Evolutionary conservation across 2,888 invertebrate genomes (phyloP).

Genomic region (Philaethria dido): DNA sequence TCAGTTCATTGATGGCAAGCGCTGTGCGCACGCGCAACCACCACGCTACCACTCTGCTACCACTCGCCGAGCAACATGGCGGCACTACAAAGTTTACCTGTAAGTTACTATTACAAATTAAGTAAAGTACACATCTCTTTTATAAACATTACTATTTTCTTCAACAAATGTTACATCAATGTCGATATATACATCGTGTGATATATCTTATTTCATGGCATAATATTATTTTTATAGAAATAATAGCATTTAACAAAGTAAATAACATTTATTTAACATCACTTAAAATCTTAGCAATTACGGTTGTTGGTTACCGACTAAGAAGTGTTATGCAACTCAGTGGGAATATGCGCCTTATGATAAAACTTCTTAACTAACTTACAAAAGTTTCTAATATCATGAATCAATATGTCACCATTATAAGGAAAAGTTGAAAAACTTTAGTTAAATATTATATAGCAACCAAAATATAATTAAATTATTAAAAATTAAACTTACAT

Average conservation of each 20-base stretch:
- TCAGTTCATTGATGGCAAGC: slow-evolving; percentile 55
- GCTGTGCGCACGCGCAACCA: slow-evolving; percentile 66
- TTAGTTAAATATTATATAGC: no score
- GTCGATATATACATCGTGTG: neutral
- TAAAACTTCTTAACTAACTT: neutral
- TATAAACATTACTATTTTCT: neutral
- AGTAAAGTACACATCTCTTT: slow-evolving; percentile 40
- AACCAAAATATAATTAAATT: no score
- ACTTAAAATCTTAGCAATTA: neutral
- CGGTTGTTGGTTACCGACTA: neutral
- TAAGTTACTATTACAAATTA: slow-evolving; percentile 47
- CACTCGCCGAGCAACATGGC: slow-evolving; percentile 76
- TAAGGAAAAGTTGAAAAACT: neutral
- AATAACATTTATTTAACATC: neutral
- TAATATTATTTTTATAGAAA: neutral
- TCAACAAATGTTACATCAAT: neutral
- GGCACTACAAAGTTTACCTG: slow-evolving; percentile 50
- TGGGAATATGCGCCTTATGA: slow-evolving; percentile 9
- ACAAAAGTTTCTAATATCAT: neutral
- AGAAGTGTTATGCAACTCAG: neutral
- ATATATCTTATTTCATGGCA: slow-evolving; percentile 24
- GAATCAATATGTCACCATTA: neutral
- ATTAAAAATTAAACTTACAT: no score
- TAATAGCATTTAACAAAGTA: neutral
- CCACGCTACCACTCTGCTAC: slow-evolving; percentile 65